Percentiles rank a stretch among this genome's conserved stretches.
Evolutionary conservation across 2,888 invertebrate species (phyloP).

Genomic region (Pachydiplax longipennis): DNA sequence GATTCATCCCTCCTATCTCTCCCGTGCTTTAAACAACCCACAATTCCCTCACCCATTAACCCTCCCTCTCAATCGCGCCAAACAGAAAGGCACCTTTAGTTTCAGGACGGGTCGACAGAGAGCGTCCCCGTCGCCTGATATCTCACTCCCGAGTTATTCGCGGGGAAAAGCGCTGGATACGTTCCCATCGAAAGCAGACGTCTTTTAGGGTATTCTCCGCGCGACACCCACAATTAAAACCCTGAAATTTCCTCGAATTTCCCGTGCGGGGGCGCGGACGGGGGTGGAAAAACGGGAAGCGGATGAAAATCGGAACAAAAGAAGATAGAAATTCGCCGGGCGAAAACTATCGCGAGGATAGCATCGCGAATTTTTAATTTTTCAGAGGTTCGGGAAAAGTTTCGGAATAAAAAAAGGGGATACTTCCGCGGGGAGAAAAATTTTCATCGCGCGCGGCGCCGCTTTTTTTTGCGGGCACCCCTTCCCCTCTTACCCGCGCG

Average conservation of each 20-base stretch:
- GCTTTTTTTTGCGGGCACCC: background rate
- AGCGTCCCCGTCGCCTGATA: background rate
- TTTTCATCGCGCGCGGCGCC: background rate
- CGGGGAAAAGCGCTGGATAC: background rate
- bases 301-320: background rate
- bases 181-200: too few relatives aligned
- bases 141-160: background rate
- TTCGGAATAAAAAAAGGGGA: background rate
- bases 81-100: background rate
- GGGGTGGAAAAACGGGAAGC: too few relatives aligned
- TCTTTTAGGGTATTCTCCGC: too few relatives aligned
- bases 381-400: too few relatives aligned
- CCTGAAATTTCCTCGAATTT: too few relatives aligned
- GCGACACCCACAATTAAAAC: too few relatives aligned
- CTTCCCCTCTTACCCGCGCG: background rate
- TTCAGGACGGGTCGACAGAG: slow-evolving; percentile 24
- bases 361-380: too few relatives aligned
- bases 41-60: slow-evolving; percentile 33
- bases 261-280: too few relatives aligned
- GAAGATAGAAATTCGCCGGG: background rate
- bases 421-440: background rate
- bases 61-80: background rate
- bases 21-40: background rate
- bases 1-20: background rate
- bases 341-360: too few relatives aligned